These are phyloP conservation scores for Sebastiscus albofasciatus DNA, from an alignment of 2,797 vertebrate species.

Conservation along the genomic window DNA sequence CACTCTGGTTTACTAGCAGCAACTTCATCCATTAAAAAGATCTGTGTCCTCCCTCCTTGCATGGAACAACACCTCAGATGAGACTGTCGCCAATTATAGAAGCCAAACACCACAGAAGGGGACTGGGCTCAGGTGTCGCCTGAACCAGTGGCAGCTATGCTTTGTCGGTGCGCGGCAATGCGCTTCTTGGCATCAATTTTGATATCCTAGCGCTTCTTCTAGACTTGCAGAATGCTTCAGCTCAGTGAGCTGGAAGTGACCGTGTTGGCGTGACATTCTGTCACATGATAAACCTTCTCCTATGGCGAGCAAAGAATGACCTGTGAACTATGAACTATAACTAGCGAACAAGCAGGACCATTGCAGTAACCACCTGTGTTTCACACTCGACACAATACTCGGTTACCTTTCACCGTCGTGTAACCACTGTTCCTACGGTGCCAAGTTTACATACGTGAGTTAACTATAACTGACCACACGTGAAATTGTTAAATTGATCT, in stretches of 20 bases:
- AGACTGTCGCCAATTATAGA: conserved; percentile 37
- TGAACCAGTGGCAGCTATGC: conserved; percentile 38
- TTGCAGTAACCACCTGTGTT: not conserved
- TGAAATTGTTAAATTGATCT: no score
- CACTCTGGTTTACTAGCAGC: conserved; percentile 1
- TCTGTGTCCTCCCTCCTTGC: not conserved
- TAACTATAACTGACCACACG: no score
- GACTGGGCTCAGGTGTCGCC: conserved; percentile 35
- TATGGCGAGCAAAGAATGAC: conserved; percentile 41
- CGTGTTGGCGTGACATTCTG: conserved; percentile 32
- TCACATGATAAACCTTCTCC: conserved; percentile 55
- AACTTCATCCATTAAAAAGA: conserved; percentile 16
- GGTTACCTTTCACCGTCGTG: not conserved
- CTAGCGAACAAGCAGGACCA: not conserved
- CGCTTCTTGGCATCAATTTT: conserved; percentile 35
- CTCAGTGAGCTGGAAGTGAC: conserved; percentile 37
- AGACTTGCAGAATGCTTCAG: conserved; percentile 42
- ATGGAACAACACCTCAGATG: conserved; percentile 7
- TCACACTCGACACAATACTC: not conserved
- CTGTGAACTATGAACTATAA: conserved; percentile 40
- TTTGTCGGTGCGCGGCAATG: conserved; percentile 15
- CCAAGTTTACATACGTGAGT: not conserved
- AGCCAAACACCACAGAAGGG: conserved; percentile 1
- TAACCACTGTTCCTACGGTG: not conserved
- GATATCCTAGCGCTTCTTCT: conserved; percentile 49